Conservation (phyloP, 2,797 vertebrate genomes). For the Alfaro cultratus region DNA sequence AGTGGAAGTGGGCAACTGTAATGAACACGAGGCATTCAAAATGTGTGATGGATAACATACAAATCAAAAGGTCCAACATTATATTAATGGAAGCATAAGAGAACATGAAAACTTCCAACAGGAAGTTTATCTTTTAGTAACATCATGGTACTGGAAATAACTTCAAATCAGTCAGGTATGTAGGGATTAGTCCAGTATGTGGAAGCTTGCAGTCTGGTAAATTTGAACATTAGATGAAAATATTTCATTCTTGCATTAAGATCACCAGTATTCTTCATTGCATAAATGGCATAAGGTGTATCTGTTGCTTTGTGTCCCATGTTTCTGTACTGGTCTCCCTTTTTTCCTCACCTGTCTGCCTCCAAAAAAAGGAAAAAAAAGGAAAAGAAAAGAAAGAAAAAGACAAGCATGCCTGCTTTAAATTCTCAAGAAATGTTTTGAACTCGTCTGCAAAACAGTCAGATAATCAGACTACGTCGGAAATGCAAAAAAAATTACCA, state of each 20-base stretch:
- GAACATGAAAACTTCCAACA: conserved; percentile 13
- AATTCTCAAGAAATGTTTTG: conserved; percentile 63
- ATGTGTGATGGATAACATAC: conserved; percentile 11
- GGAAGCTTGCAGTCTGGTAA: background rate
- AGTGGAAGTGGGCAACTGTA: background rate
- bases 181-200: background rate
- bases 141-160: background rate
- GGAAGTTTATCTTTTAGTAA: conserved; percentile 14
- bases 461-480: conserved; percentile 36
- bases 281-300: background rate
- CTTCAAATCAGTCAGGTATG: background rate
- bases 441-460: conserved; percentile 47
- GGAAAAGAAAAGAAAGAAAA: background rate
- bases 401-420: conserved; percentile 3
- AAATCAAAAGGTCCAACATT: conserved; percentile 6
- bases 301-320: background rate
- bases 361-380: background rate
- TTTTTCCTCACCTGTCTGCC: background rate
- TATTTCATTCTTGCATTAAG: background rate
- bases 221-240: background rate
- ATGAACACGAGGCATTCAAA: background rate
- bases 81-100: background rate
- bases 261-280: background rate
- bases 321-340: background rate
- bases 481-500: conserved; percentile 37